These are phyloP conservation scores for Nycticebus coucang DNA, from an alignment of 2,113 vertebrate species.

Conservation along the genomic window DNA sequence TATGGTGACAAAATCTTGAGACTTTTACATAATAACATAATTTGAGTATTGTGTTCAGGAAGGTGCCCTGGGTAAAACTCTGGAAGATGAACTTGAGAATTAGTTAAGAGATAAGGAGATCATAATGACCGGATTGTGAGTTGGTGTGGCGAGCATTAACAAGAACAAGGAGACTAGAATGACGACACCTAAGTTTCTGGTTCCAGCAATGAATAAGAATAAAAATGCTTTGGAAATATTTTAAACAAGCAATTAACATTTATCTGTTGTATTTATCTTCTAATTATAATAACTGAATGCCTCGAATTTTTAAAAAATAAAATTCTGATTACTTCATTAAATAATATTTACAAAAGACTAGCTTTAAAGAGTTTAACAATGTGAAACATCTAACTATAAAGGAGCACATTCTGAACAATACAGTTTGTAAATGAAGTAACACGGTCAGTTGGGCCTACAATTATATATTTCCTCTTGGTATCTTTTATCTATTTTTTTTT, in stretches of 20 bases:
- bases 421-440: slow-evolving; percentile 5
- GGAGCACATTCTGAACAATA: not conserved
- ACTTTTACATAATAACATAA: slow-evolving; percentile 10
- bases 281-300: not conserved
- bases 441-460: not conserved
- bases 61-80: not conserved
- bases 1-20: slow-evolving; percentile 16
- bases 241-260: slow-evolving; percentile 13
- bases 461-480: not conserved
- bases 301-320: not conserved
- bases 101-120: not conserved
- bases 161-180: not conserved
- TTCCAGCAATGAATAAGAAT: not conserved
- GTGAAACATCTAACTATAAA: not conserved
- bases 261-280: not conserved
- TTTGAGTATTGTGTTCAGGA: not conserved
- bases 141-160: not conserved
- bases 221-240: slow-evolving; percentile 23
- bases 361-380: not conserved
- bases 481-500: not conserved
- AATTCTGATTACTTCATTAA: slow-evolving; percentile 21
- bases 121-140: not conserved
- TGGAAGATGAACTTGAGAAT: not conserved
- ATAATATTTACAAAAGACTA: slow-evolving; percentile 30
- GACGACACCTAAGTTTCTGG: not conserved